Conservation (phyloP, 2,797 vertebrate species). For the Cheirogaleus major region DNA sequence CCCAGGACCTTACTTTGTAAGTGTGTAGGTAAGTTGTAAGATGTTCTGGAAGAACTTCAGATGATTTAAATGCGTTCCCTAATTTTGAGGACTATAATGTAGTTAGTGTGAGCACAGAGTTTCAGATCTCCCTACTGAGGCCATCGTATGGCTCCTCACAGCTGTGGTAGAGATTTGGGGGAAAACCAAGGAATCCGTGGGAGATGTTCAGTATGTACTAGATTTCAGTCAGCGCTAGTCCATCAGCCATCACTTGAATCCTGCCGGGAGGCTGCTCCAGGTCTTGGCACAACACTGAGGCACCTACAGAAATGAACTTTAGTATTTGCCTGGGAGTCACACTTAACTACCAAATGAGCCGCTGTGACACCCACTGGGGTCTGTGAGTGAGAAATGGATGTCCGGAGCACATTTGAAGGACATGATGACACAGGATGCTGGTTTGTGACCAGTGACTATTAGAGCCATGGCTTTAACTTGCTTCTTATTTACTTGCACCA, state of each 20-base stretch:
- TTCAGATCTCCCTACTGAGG: background rate
- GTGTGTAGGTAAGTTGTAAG: background rate
- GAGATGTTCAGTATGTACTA: constrained; percentile 27
- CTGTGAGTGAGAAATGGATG: background rate
- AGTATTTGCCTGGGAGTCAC: background rate
- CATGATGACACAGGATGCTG: background rate
- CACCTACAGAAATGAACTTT: background rate
- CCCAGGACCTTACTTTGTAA: background rate
- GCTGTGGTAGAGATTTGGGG: background rate
- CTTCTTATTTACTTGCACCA: constrained; percentile 46
- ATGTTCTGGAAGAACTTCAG: background rate
- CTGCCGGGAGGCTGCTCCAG: constrained; percentile 30
- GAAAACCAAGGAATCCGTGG: background rate
- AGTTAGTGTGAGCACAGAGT: background rate
- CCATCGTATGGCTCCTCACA: background rate
- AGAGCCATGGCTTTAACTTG: background rate
- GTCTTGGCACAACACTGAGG: background rate
- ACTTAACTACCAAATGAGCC: background rate
- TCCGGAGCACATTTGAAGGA: background rate
- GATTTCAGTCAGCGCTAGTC: constrained; percentile 18
- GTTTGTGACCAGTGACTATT: background rate
- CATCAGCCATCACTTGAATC: constrained; percentile 40
- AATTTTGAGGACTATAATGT: background rate
- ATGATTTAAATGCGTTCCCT: background rate
- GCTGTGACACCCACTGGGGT: background rate